These are phyloP conservation scores for Himantopus leucocephalus DNA, from an alignment of 2,113 vertebrate species.

Conservation along the genomic window DNA sequence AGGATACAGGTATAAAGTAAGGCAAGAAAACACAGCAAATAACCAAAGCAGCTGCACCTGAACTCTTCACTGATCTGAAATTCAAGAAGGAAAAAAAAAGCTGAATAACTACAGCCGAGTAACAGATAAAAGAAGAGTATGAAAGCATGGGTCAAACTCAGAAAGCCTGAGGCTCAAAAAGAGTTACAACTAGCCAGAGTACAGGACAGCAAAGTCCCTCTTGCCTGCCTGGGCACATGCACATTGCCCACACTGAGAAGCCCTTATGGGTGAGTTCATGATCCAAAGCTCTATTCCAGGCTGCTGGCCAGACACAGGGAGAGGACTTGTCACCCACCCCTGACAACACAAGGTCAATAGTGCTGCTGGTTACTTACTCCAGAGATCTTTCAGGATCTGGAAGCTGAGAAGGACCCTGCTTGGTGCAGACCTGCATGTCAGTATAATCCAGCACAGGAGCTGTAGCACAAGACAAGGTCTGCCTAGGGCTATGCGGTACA, in stretches of 20 bases:
- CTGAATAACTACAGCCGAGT: neutral
- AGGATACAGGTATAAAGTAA: neutral
- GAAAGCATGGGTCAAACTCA: neutral
- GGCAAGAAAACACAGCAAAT: neutral
- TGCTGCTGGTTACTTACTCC: neutral
- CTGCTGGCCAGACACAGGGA: neutral
- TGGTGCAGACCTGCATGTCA: neutral
- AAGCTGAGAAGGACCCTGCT: neutral
- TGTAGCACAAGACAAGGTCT: neutral
- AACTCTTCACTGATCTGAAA: too few relatives aligned
- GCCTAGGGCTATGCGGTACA: neutral
- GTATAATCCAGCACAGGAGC: neutral
- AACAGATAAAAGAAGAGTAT: neutral
- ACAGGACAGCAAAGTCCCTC: neutral
- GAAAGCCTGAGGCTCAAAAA: neutral
- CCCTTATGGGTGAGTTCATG: rapidly evolving
- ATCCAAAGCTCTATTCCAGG: neutral
- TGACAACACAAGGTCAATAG: neutral
- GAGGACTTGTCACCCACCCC: neutral
- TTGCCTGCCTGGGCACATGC: neutral
- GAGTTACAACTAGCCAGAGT: neutral
- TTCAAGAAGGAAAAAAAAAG: neutral
- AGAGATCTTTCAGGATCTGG: neutral
- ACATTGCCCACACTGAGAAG: neutral
- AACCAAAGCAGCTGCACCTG: neutral